Conservation (phyloP, 2,888 invertebrate species). For the Pherbina coryleti region DNA sequence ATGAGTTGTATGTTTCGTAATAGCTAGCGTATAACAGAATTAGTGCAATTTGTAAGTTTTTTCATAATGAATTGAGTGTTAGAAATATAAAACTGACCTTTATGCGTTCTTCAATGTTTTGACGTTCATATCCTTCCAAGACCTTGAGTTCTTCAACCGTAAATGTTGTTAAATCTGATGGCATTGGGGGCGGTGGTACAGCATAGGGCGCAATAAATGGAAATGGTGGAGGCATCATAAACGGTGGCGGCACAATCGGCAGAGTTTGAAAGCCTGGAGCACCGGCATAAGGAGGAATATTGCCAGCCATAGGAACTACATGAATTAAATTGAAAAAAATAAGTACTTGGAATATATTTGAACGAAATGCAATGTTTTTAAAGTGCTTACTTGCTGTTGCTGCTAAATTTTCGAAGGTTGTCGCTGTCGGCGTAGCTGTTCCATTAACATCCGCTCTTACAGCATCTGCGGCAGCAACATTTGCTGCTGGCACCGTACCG, state of each 20-base stretch:
- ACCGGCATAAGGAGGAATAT: conserved; percentile 47
- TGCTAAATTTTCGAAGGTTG: conserved; percentile 12
- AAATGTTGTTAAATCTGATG: conserved; percentile 80
- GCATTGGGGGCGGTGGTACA: conserved; percentile 81
- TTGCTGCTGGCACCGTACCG: conserved; percentile 41
- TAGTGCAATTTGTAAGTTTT: no score
- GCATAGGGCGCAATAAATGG: conserved; percentile 72
- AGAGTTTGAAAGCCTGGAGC: conserved; percentile 50
- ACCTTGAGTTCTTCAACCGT: conserved; percentile 85
- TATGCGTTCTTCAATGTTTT: conserved; percentile 91
- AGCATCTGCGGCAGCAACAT: conserved; percentile 27
- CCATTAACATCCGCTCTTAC: conserved; percentile 35
- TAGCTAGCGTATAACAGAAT: conserved; percentile 68
- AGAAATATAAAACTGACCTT: conserved; percentile 70
- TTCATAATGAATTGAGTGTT: no score
- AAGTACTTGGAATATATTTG: no score
- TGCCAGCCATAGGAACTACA: conserved; percentile 47
- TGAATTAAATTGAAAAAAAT: neutral
- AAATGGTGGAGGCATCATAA: conserved; percentile 73
- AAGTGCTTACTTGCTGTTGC: conserved; percentile 25
- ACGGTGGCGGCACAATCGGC: conserved; percentile 65
- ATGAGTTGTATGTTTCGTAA: conserved; percentile 88
- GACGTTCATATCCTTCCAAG: conserved; percentile 91
- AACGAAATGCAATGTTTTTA: neutral
- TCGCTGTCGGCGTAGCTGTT: conserved; percentile 13